Conservation (phyloP, 2,888 invertebrate genomes). For the Brachynemurus nebulosus region DNA sequence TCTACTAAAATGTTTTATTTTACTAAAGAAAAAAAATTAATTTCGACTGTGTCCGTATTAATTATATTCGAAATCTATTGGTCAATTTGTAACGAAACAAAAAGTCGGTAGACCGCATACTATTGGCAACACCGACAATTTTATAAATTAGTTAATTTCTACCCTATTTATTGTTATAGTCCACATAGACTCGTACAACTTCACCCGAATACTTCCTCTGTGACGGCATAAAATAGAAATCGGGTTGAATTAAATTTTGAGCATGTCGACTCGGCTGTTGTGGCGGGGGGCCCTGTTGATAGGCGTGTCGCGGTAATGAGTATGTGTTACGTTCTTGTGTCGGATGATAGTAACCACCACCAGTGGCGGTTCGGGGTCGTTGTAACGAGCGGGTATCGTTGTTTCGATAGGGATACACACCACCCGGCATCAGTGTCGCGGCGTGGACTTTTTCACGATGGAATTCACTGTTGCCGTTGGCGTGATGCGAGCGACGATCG, state of each 20-base stretch:
- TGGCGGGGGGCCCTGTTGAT: neutral
- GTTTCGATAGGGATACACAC: constrained; percentile 27
- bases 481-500: constrained; percentile 23
- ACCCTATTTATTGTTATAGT: too few relatives aligned
- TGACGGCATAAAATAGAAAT: constrained; percentile 92
- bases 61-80: too few relatives aligned
- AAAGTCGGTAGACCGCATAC: too few relatives aligned
- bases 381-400: constrained; percentile 50
- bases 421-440: constrained; percentile 2
- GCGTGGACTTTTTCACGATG: constrained; percentile 2
- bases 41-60: too few relatives aligned
- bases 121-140: too few relatives aligned
- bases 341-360: constrained; percentile 22
- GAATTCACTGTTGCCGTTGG: neutral
- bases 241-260: constrained; percentile 47
- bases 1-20: too few relatives aligned
- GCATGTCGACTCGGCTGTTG: constrained; percentile 24
- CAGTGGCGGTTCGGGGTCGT: constrained; percentile 30
- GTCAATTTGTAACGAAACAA: too few relatives aligned
- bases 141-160: too few relatives aligned
- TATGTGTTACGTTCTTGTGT: constrained; percentile 53
- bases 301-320: constrained; percentile 50
- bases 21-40: too few relatives aligned
- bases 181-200: constrained; percentile 71
- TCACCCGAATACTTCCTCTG: constrained; percentile 89